These are phyloP conservation scores for Peribatodes rhomboidaria DNA, from an alignment of 2,888 invertebrate species.

Conservation along the genomic window DNA sequence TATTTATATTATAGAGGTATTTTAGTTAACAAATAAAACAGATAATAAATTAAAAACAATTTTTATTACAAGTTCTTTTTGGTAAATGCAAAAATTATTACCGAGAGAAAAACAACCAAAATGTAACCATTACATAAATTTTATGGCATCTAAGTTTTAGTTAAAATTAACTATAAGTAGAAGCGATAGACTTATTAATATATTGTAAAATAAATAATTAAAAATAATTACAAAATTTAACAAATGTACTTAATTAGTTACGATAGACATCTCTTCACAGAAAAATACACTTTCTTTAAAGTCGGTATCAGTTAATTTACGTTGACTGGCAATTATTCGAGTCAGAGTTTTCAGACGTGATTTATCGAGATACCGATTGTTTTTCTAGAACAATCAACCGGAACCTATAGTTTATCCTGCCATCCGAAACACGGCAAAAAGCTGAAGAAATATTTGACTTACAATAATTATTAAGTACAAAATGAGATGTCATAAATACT, in stretches of 20 bases:
- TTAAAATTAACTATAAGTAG: constrained; percentile 71
- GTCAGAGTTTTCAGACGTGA: no score
- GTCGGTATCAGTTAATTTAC: neutral
- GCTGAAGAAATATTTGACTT: constrained; percentile 33
- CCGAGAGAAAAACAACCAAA: constrained; percentile 77
- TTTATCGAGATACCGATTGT: no score
- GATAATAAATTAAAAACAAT: constrained; percentile 66
- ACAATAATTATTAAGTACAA: constrained; percentile 61
- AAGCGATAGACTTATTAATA: constrained; percentile 74
- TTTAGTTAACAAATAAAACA: constrained; percentile 50
- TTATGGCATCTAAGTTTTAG: constrained; percentile 74
- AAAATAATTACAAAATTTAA: constrained; percentile 67
- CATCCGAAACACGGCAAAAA: neutral
- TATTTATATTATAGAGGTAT: no score
- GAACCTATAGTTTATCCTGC: neutral
- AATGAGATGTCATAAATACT: constrained; percentile 33
- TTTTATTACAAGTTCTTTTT: constrained; percentile 79
- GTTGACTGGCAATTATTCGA: neutral
- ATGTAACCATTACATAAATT: constrained; percentile 63
- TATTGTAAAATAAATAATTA: constrained; percentile 67
- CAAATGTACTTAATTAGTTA: constrained; percentile 57
- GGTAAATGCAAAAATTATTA: constrained; percentile 82
- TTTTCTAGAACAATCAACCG: no score
- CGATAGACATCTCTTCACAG: constrained; percentile 68
- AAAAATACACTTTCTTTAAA: constrained; percentile 37